Evolutionary conservation across 1,140 invertebrate species (phyloP), one percentile per base, ranked within the genome.

Genomic region (Neodiprion lecontei): DNA sequence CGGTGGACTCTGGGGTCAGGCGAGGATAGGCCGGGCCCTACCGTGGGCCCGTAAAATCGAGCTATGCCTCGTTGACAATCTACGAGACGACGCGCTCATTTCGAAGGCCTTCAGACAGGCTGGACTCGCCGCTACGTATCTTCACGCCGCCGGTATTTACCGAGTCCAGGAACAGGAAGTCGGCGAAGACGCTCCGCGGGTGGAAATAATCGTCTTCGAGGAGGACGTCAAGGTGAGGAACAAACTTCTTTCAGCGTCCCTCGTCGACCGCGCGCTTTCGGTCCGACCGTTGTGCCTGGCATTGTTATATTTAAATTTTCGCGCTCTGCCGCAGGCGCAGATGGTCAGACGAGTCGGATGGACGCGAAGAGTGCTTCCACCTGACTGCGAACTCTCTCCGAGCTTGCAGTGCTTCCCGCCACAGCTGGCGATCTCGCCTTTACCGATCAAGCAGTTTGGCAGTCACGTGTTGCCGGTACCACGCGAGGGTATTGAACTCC

Each of bases 351-450:
- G 90, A 70, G 88, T 91, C n/a, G 91, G 91, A 5, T 91, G 91
- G 90, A 89, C 90, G 69, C 85, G 89, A 76, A 82, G 90, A 40
- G 81, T 92, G 21, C 77, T 91, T 28, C 90, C 91, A n/a, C 89
- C 90, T n/a, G 89, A 90, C 76, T 92, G 91, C 83, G 89, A 90
- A 72, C 84, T 86, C 23, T 87, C 87, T 47, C 86, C 88, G 7
- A 88, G 86, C 65, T 81, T 91, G 9, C 87, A 91, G 74, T 91
- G 90, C 77, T 92, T 92, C 79, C 91, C 91, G n/a, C 86, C 88
- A 4, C 83, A 87, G 72, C 83, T 92, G 17, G 87, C 90, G 9
- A 84, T 87, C 48, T 80, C 83, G 66, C 91, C 91, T 0, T 84
- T 92, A 49, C 89, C 90, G 23, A 79, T 77, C 9, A 85, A 86